Evolutionary conservation across 2,113 vertebrate species (phyloP), one percentile per base, ranked within the genome.

Genomic region (Xiphophorus couchianus): DNA sequence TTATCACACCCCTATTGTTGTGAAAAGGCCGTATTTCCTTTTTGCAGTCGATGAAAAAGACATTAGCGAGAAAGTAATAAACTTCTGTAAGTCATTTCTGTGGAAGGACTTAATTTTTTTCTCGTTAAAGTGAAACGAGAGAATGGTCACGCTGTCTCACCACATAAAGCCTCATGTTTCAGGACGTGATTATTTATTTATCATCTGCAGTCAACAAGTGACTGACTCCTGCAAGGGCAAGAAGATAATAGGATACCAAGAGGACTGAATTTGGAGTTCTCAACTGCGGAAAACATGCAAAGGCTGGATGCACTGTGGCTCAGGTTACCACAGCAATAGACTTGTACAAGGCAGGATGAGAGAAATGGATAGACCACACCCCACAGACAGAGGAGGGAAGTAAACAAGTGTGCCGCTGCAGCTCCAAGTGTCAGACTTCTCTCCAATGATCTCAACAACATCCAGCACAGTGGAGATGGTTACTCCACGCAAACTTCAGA

Each of bases 381-480:
- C 84, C n/a, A 0, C 15, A 22, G 71, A 31, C 4, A 29, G 73
- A 64, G 58, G 10, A 73, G 61, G 61, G 25, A n/a, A 29, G 60
- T 82, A 90, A 86, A 89, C 76, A 80, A 72, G 63, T 9, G 70
- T 77, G 30, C 44, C 17, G 2, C 58, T 22, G 2, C 48, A 37
- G 44, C 37, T 71, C 42, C 71, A 29, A 8, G 62, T n/a, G 14
- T 35, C 44, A 4, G 22, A 74, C 64, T 27, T 39, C 28, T 61
- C 64, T 58, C 71, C 30, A 13, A 89, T 91, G 88, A 83, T 83
- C 76, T 87, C 88, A 3, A 81, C 85, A 15, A 58, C 83, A 1
- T 76, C 83, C 70, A 92, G 80, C 82, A 88, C 80, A 0, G 75
- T 65, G 22, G 78, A 86, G 22, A 94, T 93, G 93, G 88, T 88